phyloP scores from a whole-genome alignment of 2,888 invertebrate genomes.

The Fragum fragum region DNA sequence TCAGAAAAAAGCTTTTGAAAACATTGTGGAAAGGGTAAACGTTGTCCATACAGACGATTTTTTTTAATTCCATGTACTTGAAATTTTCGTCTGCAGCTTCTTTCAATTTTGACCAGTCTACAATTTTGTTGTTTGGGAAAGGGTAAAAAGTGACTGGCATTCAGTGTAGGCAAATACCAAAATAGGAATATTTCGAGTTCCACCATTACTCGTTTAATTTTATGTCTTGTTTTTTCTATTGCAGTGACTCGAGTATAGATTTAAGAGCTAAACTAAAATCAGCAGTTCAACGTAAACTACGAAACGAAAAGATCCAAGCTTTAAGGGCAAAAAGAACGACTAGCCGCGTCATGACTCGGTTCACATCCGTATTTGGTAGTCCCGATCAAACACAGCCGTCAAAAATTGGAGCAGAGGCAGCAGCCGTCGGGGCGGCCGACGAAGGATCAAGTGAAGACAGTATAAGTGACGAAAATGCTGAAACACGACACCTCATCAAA shows the following conservation, averaged over 20 bases:
- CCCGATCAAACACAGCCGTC: background rate
- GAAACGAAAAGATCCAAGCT: constrained; percentile 42
- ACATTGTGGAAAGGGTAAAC: no score
- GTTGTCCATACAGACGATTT: no score
- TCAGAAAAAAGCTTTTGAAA: no score
- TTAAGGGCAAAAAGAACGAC: constrained; percentile 40
- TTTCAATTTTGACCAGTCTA: no score
- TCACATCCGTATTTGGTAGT: background rate
- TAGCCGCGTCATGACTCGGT: constrained; percentile 34
- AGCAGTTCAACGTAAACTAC: constrained; percentile 35
- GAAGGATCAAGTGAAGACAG: background rate
- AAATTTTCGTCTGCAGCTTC: no score
- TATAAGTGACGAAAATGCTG: background rate
- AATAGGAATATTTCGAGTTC: no score
- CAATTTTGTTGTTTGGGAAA: no score
- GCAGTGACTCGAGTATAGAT: constrained; percentile 74
- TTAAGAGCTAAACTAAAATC: constrained; percentile 52
- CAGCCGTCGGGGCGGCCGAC: background rate
- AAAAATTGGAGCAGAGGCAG: background rate
- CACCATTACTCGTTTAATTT: no score
- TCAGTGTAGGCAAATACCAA: no score
- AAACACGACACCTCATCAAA: background rate
- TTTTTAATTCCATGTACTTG: no score
- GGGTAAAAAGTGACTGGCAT: no score
- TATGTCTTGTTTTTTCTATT: no score